Conservation (phyloP, 2,888 invertebrate genomes). For the Heliconius ismenius region DNA sequence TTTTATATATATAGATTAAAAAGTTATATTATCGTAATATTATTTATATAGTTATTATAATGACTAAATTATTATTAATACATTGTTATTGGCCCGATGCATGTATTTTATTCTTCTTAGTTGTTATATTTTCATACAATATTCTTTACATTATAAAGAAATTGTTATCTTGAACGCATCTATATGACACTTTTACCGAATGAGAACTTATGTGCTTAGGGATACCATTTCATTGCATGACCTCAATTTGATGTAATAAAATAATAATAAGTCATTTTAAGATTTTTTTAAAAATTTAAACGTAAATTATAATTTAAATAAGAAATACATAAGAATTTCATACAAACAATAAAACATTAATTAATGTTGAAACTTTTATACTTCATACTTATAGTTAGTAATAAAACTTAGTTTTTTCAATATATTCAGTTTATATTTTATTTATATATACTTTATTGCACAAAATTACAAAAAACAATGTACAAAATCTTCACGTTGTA, state of each 20-base stretch:
- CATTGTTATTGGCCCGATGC: not conserved
- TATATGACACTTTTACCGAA: conserved; percentile 4
- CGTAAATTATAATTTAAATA: not conserved
- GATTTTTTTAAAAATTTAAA: not conserved
- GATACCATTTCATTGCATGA: not conserved
- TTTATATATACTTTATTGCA: no score
- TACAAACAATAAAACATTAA: no score
- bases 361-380: not conserved
- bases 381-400: not conserved
- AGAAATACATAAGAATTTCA: no score
- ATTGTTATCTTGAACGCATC: conserved; percentile 11
- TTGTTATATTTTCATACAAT: not conserved
- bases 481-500: no score
- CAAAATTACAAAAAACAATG: no score
- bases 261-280: not conserved
- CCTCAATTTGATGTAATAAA: not conserved
- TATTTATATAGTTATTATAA: not conserved
- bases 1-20: no score
- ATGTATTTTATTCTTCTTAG: no score
- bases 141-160: not conserved
- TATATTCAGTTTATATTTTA: not conserved
- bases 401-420: not conserved
- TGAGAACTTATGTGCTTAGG: conserved; percentile 7
- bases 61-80: not conserved
- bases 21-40: not conserved